Percentiles rank a stretch among this genome's conserved stretches.
These are phyloP conservation scores for Chrysodeixis includens DNA, from an alignment of 2,888 invertebrate genomes.

Conservation along the genomic window DNA sequence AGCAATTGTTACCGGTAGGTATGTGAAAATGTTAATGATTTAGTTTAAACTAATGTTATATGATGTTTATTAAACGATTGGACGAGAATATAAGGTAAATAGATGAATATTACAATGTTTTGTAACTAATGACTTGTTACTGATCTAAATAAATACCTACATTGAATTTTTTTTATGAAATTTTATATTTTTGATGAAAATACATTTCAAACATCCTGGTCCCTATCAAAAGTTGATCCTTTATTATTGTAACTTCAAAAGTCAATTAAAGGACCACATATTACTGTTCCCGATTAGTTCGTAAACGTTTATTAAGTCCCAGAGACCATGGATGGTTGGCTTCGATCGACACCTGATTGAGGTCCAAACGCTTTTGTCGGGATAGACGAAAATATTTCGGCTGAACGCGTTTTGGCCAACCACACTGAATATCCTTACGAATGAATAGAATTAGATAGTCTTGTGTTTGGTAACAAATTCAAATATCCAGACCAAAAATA, in stretches of 20 bases:
- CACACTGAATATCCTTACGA: not conserved
- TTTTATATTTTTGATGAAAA: not conserved
- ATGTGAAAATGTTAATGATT: too few species aligned
- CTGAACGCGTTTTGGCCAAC: not conserved
- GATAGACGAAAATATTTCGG: not conserved
- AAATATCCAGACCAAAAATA: too few species aligned
- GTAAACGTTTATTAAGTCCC: constrained; percentile 9
- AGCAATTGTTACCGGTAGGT: too few species aligned
- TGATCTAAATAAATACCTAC: too few species aligned
- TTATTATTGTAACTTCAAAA: not conserved
- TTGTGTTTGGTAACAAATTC: not conserved
- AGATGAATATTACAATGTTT: too few species aligned
- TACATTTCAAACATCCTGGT: not conserved
- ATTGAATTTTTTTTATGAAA: too few species aligned
- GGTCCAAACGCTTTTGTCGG: not conserved
- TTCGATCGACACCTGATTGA: constrained; percentile 3
- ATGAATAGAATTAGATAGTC: not conserved
- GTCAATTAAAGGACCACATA: constrained; percentile 6
- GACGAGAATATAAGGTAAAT: too few species aligned
- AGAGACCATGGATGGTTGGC: not conserved
- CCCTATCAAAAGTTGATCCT: too few species aligned
- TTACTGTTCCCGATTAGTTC: constrained; percentile 26
- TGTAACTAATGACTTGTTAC: too few species aligned
- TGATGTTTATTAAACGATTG: too few species aligned
- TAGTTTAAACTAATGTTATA: too few species aligned